A percentile compares a stretch with the other conserved stretches of the same genome.
These are phyloP conservation scores for Saccopteryx bilineata DNA, from an alignment of 2,113 vertebrate species.

Conservation along the genomic window DNA sequence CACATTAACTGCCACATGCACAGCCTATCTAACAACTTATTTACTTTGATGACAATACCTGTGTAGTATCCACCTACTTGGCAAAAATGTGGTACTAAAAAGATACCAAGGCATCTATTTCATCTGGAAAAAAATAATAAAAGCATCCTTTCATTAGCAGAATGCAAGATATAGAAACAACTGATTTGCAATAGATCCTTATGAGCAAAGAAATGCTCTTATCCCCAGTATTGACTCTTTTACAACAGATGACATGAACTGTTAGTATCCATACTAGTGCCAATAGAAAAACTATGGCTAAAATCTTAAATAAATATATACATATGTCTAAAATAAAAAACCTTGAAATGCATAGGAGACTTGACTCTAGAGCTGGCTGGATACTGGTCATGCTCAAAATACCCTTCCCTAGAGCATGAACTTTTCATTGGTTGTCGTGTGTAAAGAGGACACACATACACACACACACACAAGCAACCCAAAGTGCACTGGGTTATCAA, in stretches of 20 bases:
- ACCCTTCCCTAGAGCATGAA: background rate
- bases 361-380: background rate
- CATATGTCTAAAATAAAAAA: background rate
- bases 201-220: background rate
- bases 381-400: background rate
- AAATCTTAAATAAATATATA: background rate
- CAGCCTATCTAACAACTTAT: slow-evolving; percentile 71
- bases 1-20: slow-evolving; percentile 74
- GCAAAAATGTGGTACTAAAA: slow-evolving; percentile 64
- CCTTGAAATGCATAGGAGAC: background rate
- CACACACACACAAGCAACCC: background rate
- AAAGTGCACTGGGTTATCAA: background rate
- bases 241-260: background rate
- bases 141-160: slow-evolving; percentile 31
- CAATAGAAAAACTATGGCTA: background rate
- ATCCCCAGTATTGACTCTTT: background rate
- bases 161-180: slow-evolving; percentile 16
- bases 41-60: slow-evolving; percentile 80
- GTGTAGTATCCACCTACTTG: slow-evolving; percentile 52
- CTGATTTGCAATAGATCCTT: background rate
- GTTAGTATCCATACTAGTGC: background rate
- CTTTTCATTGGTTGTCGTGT: background rate
- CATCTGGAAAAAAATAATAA: slow-evolving; percentile 2
- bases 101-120: slow-evolving; percentile 44
- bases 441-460: background rate